Base-by-base conservation (phyloP, 2,113 vertebrate species). In the Eira barbara region DNA sequence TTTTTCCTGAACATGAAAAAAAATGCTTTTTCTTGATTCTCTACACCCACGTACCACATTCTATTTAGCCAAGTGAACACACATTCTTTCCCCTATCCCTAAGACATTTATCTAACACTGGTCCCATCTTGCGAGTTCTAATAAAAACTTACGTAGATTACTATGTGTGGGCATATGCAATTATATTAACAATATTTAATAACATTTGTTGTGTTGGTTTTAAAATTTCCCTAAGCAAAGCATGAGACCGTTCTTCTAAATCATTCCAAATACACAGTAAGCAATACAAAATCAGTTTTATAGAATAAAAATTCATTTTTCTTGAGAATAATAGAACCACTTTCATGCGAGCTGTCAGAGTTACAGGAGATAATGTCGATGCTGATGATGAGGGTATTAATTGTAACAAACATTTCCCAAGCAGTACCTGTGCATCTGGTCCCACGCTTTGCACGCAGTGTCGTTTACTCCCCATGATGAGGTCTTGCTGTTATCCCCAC, bases 121-220 rank as follows among this genome's bases (percentile, higher is more conserved):
- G 7, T 71, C 23, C 21, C 3, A 36, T 74, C 49, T 84, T 36
- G 25, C 6, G 21, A 96, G 78, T 96, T 93, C 78, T 83, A 91
- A 89, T 89, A 89, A 97, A 95, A 95, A 78, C 14, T 84, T 83
- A 67, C 15, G 71, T 92, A 90, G 45, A 55, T 67, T 67, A 36
- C 67, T 59, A 31, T 6, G 81, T 63, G 21, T 57, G 47, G 45
- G 49, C 67, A 81, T 93, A 5, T 47, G 80, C 3, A 84, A 57
- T 45, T 71, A 39, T 10, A 39, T 45, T 61, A 92, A 91, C 15
- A 95, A 63, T 34, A 17, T 15, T 34, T 76, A 94, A 83, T 52
- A 95, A 91, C 81, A 86, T 59, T 29, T 82, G 23, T 52, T 94
- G 39, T 69, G 55, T 57, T 81, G 52, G 71, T 63, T 91, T 92